Base-by-base conservation (phyloP, 2,888 invertebrate genomes). In the Lasiommata megera region DNA sequence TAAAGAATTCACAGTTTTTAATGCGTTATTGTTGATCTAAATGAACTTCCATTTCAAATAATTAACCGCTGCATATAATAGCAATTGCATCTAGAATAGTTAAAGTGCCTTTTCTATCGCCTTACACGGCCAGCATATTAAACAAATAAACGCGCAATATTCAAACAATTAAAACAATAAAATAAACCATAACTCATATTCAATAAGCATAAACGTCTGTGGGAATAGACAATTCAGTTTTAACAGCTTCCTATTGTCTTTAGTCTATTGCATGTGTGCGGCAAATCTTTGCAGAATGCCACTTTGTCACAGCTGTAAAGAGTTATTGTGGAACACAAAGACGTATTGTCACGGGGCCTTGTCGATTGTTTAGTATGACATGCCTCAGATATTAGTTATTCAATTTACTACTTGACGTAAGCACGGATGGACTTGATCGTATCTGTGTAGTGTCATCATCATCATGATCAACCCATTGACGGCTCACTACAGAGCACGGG, bases 211-310 rank as follows among this genome's bases (percentile, higher is more conserved):
- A 73, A 74, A 74, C 70, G 63, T 62, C 62, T 48, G 70, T 72
- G 66, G 72, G 72, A 74, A 78, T 74, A 71, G 76, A 79, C 80
- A 80, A 81, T 78, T 79, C 71, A 65, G 29, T 67, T 78, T 76
- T 76, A 73, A 54, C 62, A 67, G 56, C 60, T 65, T 69, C 69
- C 71, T 66, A 61, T 61, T 60, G 62, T 67, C 71, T 66, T 60
- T 61, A 59, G 62, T 67, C 66, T 55, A 44, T 54, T 54, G 65
- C 67, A 66, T 67, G 67, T 80, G 79, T 81, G 79, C 73, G 80
- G 84, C 75, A 85, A 85, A 87, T 86, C 86, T 82, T 80, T 79
- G 83, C 84, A 76, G 75, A 81, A 82, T 77, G 72, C 74, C 76
- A 80, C 80, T 81, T 82, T 83, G 84, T 84, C 79, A 77, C 74